Evolutionary conservation across 2,888 invertebrate species (phyloP).

Genomic region (Sarcophaga carnaria): DNA sequence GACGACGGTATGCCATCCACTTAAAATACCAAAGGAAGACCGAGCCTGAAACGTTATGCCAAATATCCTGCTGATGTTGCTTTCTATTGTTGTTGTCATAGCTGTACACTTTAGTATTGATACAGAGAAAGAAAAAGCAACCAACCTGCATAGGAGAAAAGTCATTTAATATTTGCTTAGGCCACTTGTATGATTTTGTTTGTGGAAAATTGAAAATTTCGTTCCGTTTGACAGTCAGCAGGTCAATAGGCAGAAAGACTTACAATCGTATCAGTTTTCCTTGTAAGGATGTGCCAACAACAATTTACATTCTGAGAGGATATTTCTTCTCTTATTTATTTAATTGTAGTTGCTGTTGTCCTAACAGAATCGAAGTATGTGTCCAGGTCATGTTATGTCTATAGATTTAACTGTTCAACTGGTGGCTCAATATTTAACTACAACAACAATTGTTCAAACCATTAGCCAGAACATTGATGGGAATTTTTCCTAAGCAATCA

Average conservation of each 20-base stretch:
- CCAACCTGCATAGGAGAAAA: conserved; percentile 28
- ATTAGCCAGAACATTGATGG: conserved; percentile 50
- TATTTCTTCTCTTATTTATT: neutral
- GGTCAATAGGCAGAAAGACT: conserved; percentile 28
- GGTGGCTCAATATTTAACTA: conserved; percentile 47
- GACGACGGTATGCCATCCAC: conserved; percentile 50
- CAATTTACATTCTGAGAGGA: conserved; percentile 64
- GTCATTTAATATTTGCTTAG: conserved; percentile 69
- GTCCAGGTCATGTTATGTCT: conserved; percentile 52
- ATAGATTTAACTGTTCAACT: conserved; percentile 59
- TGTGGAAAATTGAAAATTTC: conserved; percentile 57
- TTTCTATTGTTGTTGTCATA: conserved; percentile 19
- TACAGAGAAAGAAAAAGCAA: conserved; percentile 28
- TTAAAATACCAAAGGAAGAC: conserved; percentile 59
- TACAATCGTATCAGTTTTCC: conserved; percentile 69
- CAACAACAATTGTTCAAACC: conserved; percentile 17
- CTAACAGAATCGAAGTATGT: conserved; percentile 34
- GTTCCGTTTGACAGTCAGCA: conserved; percentile 70
- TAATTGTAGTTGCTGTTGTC: conserved; percentile 41
- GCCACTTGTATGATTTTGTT: conserved; percentile 69
- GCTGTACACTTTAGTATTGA: conserved; percentile 23
- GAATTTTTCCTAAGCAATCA: conserved; percentile 66
- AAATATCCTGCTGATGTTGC: conserved; percentile 63
- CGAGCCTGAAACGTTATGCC: conserved; percentile 59
- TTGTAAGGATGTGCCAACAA: conserved; percentile 57